Evolutionary conservation across 2,888 invertebrate genomes (phyloP), one percentile per base, ranked within the genome.

Genomic region (Pseudococcus jackbeardsleyi): DNA sequence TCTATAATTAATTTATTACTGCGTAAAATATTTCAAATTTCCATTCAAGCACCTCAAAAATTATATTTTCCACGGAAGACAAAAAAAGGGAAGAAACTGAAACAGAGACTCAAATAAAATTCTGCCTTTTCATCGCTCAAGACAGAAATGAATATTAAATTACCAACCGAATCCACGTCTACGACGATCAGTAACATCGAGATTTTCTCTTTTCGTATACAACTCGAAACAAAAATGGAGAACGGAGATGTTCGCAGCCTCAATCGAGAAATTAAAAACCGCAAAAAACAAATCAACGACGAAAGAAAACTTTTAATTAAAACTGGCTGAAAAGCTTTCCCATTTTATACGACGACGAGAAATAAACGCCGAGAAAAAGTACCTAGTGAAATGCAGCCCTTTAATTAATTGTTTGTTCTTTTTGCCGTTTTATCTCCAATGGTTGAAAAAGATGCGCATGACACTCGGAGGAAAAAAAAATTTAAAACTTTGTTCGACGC

Each of bases 391-490:
- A 82, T 82, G 46, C 79, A 82, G 19, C 46, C 79, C 79, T 72
- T 72, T 82, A 82, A 82, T 82, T 88, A 88, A 88, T 88, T 82
- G 54, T 88, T 48, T 88, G 88, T 88, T 88, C 88, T 88, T 88
- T 88, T 88, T 82, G 79, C 88, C 88, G 88, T 79, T 77, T 88
- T 82, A 79, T 88, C 46, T 42, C 42, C 26, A 33, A 33, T 42
- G 42, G 46, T 82, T 46, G 79, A 42, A 4, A 33, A 82, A 82
- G 46, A 82, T 82, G 79, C 79, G 79, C 79, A 82, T 33, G 79
- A 82, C 79, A 82, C 33, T 77, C 9, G 12, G 19, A 17, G 12
- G 77, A 46, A 46, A 46, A 46, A 82, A 82, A 46, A 22, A 46
- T 82, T 82, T 12, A 82, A 82, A 82, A 82, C 79, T 82, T 82